Evolutionary conservation across 2,797 vertebrate genomes (phyloP), one percentile per base, ranked within the genome.

Genomic region (Sebastes oblongus): DNA sequence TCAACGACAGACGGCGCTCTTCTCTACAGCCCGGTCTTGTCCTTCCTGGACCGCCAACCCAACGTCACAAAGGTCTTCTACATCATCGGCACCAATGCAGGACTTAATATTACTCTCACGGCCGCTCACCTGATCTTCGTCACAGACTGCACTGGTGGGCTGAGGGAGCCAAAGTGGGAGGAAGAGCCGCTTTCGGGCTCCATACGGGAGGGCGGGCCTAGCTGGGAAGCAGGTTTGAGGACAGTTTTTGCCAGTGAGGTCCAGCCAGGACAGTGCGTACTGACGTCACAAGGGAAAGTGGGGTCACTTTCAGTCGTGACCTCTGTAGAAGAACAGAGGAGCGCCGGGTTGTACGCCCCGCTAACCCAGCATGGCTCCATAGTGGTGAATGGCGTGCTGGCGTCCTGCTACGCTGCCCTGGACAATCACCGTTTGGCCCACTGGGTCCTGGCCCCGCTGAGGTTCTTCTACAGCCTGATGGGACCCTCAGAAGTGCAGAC

Each of bases 381-480:
- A 74, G 96, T 98, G 89, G 97, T 99, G 78, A 96, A 99, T 0
- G 95, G 95, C 0, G 94, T 99, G 75, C 92, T 98, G 46, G 96
- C 97, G n/a, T 99, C 98, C 4, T 99, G 98, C 94, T 99, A 98
- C 0, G 98, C 98, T 1, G 88, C 96, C 5, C 92, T 99, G 90
- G 96, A 97, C 91, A 95, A 95, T 90, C 97, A 98, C 77, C 91
- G 70, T 66, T 90, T 99, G 87, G 97, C 98, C 24, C 98, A 99
- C 88, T 84, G 96, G 95, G 97, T 93, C 52, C 96, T 98, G 74
- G 96, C 96, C 91, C 98, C 98, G 0, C 92, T 99, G 70, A 95
- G 97, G 84, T 95, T 97, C 74, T 95, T 98, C 87, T 95, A 97
- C 89, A 93, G 92, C 82, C 92, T 97, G 77, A 84, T 90, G 5